These are phyloP conservation scores for Colletes collaris DNA, from an alignment of 2,888 invertebrate species.

Conservation along the genomic window DNA sequence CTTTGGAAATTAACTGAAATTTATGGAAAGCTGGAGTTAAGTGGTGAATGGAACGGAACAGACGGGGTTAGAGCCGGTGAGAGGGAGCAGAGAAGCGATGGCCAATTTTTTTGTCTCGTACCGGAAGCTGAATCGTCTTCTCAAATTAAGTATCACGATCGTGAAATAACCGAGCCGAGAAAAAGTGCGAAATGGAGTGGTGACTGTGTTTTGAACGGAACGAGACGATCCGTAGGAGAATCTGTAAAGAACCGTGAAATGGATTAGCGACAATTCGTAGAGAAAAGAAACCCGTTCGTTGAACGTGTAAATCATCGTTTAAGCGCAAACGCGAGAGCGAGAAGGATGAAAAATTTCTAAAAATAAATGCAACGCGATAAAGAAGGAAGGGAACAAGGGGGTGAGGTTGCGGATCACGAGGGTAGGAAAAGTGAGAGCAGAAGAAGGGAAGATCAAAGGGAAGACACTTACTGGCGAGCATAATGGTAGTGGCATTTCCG, in stretches of 20 bases:
- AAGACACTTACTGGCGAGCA: conserved; percentile 89
- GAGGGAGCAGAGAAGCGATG: conserved; percentile 11
- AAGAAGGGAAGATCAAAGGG: conserved; percentile 59
- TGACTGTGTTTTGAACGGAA: conserved; percentile 15
- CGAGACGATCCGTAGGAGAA: background rate
- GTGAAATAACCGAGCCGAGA: background rate
- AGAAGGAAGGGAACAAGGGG: background rate
- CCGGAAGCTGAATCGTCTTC: conserved; percentile 22
- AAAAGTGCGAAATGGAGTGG: background rate
- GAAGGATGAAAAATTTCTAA: conserved; percentile 22
- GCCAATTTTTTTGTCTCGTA: conserved; percentile 17
- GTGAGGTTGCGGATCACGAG: background rate
- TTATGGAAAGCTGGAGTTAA: conserved; percentile 57
- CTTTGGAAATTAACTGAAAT: conserved; percentile 62
- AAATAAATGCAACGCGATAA: conserved; percentile 43
- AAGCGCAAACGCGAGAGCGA: conserved; percentile 13
- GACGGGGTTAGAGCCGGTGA: too few relatives aligned
- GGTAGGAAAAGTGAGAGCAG: conserved; percentile 39
- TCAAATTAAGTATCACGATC: conserved; percentile 41
- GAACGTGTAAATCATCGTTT: conserved; percentile 50
- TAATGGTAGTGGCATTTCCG: conserved; percentile 90
- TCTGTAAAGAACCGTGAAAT: conserved; percentile 25
- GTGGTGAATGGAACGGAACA: background rate
- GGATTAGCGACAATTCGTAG: conserved; percentile 29
- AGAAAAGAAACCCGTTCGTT: conserved; percentile 27